These are phyloP conservation scores for Drosophila pegasa DNA, from an alignment of 2,888 invertebrate species.

Conservation along the genomic window DNA sequence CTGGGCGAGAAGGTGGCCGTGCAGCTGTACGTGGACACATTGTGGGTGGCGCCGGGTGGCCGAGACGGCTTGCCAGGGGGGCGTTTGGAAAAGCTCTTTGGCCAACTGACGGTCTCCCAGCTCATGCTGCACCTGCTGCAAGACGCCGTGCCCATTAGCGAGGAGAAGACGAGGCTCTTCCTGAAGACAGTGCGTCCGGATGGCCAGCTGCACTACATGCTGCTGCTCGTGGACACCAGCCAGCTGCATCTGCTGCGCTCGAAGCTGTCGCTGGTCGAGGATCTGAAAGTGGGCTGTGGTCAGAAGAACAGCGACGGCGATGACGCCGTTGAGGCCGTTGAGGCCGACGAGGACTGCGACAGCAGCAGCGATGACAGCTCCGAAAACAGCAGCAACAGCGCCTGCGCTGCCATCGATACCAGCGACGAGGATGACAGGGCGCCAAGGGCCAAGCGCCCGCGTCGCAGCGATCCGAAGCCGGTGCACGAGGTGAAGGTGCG, in stretches of 20 bases:
- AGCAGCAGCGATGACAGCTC: conserved; percentile 1
- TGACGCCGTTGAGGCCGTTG: not conserved
- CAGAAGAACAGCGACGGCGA: not conserved
- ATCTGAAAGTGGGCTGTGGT: not conserved
- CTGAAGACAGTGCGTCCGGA: conserved; percentile 47
- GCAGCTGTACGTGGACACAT: conserved; percentile 44
- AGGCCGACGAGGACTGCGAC: not conserved
- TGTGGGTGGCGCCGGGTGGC: conserved; percentile 8
- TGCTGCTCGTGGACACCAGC: conserved; percentile 27
- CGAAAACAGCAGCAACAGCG: conserved; percentile 13
- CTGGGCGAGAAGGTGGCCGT: conserved; percentile 28
- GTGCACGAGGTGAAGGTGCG: conserved; percentile 22
- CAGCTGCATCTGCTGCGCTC: conserved; percentile 48
- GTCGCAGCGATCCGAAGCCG: not conserved
- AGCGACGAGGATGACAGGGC: not conserved
- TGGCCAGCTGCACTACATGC: conserved; percentile 48
- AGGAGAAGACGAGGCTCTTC: conserved; percentile 32
- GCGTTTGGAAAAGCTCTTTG: conserved; percentile 19
- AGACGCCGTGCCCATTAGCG: conserved; percentile 26
- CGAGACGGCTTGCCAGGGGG: not conserved
- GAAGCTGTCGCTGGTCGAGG: conserved; percentile 7
- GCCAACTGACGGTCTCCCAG: conserved; percentile 43
- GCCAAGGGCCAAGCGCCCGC: conserved; percentile 7
- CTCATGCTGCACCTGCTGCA: conserved; percentile 53
- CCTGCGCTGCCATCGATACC: not conserved